Percentiles rank a stretch among this genome's conserved stretches.
phyloP scores from a whole-genome alignment of 2,113 vertebrate genomes.

The Collichthys lucidus region DNA sequence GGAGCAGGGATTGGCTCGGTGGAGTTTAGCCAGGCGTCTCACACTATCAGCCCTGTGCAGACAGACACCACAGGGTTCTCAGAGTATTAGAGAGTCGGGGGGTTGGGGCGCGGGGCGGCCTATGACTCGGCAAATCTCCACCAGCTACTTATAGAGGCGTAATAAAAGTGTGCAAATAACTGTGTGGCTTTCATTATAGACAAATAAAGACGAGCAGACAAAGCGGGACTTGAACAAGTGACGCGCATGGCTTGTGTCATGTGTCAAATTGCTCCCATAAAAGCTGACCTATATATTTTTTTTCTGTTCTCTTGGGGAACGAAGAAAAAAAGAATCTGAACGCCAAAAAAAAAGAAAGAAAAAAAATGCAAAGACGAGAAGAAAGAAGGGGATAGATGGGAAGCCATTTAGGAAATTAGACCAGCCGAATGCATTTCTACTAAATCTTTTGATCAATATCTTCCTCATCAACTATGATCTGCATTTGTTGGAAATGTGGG shows the following conservation, averaged over 20 bases:
- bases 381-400: constrained; percentile 28
- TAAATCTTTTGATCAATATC: constrained; percentile 52
- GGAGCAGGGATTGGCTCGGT: constrained; percentile 57
- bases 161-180: constrained; percentile 75
- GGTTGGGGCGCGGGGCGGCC: not conserved
- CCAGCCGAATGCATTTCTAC: constrained; percentile 41
- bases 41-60: constrained; percentile 74
- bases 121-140: constrained; percentile 71
- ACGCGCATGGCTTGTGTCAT: constrained; percentile 72
- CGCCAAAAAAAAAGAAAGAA: not conserved
- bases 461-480: constrained; percentile 41
- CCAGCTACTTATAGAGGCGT: constrained; percentile 69
- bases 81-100: constrained; percentile 54
- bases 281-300: constrained; percentile 80
- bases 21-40: constrained; percentile 77
- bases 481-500: constrained; percentile 39
- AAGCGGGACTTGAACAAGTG: constrained; percentile 62
- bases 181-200: constrained; percentile 63
- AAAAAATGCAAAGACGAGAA: constrained; percentile 16
- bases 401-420: constrained; percentile 65
- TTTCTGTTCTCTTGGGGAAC: constrained; percentile 53
- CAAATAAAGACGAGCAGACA: constrained; percentile 68
- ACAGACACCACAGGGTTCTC: constrained; percentile 68
- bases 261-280: constrained; percentile 79
- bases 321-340: constrained; percentile 46